Conservation (phyloP, 1,140 invertebrate species). For the honey bee (Apis mellifera) region DNA sequence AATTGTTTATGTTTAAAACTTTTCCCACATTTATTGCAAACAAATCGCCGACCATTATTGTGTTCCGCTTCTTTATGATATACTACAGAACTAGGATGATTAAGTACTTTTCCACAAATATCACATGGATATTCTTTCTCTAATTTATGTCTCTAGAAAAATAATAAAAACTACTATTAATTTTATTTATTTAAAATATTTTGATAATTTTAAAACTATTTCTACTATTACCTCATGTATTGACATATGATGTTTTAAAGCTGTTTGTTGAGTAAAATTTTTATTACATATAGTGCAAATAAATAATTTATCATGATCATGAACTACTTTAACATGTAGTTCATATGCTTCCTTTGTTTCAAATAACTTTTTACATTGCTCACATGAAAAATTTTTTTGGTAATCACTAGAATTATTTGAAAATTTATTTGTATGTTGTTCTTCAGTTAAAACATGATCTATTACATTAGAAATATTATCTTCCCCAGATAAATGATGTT, state of each 20-base stretch:
- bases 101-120: constrained; percentile 86
- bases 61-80: constrained; percentile 89
- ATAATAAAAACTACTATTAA: constrained; percentile 22
- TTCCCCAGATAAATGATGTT: constrained; percentile 12
- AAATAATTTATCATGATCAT: constrained; percentile 82
- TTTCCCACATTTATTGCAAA: constrained; percentile 87
- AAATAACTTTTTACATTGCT: constrained; percentile 83
- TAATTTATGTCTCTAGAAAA: constrained; percentile 68
- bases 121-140: constrained; percentile 84
- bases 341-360: constrained; percentile 83
- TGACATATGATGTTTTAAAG: constrained; percentile 82
- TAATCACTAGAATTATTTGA: not conserved
- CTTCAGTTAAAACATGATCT: constrained; percentile 5
- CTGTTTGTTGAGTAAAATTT: constrained; percentile 82
- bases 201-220: not conserved
- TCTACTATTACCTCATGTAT: constrained; percentile 79
- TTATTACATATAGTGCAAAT: constrained; percentile 83
- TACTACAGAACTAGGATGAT: constrained; percentile 85
- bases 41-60: constrained; percentile 84
- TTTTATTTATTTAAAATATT: constrained; percentile 17
- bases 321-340: constrained; percentile 82
- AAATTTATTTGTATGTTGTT: constrained; percentile 5
- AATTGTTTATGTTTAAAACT: constrained; percentile 87
- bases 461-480: constrained; percentile 1
- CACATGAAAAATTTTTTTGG: constrained; percentile 75